Evolutionary conservation across 92 coral and sea anemone genomes (phyloP).

Genomic region (Virgularia gustaviana): DNA sequence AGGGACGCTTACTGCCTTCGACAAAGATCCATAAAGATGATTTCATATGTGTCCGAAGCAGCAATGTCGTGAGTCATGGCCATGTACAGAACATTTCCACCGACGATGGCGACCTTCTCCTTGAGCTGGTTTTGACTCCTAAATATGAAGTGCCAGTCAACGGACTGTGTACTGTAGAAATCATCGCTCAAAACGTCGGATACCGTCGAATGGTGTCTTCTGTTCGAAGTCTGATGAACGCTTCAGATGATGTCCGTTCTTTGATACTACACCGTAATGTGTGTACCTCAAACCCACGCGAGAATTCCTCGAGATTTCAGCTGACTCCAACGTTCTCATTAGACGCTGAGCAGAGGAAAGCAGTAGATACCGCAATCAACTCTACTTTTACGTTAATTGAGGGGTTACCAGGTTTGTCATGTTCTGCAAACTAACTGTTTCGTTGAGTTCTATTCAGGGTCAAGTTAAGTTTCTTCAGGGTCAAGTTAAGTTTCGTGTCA

Average conservation of each 20-base stretch:
- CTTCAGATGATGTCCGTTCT: conserved; percentile 65
- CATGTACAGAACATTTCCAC: not conserved
- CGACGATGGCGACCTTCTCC: not conserved
- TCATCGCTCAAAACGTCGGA: conserved; percentile 57
- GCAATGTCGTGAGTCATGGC: conserved; percentile 8
- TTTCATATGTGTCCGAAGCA: conserved; percentile 5
- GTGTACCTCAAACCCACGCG: conserved; percentile 13
- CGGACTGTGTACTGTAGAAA: conserved; percentile 58
- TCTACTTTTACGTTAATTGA: conserved; percentile 71
- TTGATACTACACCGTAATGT: conserved; percentile 61
- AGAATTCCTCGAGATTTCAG: too few species aligned
- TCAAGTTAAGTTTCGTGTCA: too few species aligned
- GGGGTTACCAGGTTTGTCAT: conserved; percentile 75
- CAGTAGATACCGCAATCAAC: conserved; percentile 62
- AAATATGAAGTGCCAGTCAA: conserved; percentile 43
- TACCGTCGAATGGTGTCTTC: conserved; percentile 72
- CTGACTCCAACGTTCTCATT: conserved; percentile 39
- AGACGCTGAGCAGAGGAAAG: conserved; percentile 68
- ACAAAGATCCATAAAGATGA: conserved; percentile 18
- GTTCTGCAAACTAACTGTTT: too few species aligned
- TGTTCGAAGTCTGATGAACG: conserved; percentile 50
- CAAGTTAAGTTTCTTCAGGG: too few species aligned
- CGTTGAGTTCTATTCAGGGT: too few species aligned
- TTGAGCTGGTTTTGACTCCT: conserved; percentile 40
- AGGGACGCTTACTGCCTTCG: conserved; percentile 1